Conservation (phyloP, 2,797 vertebrate genomes). For the Coreius guichenoti region DNA sequence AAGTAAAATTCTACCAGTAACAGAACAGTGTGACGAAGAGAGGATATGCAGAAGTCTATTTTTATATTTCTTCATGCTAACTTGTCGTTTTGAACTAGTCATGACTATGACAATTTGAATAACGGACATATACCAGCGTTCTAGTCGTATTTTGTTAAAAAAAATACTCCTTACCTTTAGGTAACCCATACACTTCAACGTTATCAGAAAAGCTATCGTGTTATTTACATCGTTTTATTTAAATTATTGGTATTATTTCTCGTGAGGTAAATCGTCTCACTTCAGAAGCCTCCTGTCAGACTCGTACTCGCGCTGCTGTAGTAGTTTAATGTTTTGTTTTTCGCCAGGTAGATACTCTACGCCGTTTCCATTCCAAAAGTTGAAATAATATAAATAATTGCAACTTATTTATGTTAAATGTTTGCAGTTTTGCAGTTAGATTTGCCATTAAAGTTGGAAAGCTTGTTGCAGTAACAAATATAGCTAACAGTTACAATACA, state of each 20-base stretch:
- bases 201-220: background rate
- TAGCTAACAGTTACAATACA: background rate
- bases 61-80: background rate
- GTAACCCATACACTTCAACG: background rate
- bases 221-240: background rate
- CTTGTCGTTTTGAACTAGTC: background rate
- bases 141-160: background rate
- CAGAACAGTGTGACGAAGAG: background rate
- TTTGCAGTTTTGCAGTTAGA: background rate
- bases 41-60: background rate
- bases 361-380: background rate
- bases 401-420: background rate
- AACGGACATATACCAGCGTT: background rate
- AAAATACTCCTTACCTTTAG: background rate
- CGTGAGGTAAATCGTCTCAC: background rate
- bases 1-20: background rate
- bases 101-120: background rate
- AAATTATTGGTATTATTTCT: background rate
- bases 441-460: background rate
- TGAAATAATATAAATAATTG: background rate
- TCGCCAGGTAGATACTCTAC: background rate
- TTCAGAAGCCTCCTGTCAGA: background rate
- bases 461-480: background rate
- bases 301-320: background rate
- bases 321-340: background rate